Conservation (phyloP, 2,888 invertebrate species). For the Homarus gammarus region DNA sequence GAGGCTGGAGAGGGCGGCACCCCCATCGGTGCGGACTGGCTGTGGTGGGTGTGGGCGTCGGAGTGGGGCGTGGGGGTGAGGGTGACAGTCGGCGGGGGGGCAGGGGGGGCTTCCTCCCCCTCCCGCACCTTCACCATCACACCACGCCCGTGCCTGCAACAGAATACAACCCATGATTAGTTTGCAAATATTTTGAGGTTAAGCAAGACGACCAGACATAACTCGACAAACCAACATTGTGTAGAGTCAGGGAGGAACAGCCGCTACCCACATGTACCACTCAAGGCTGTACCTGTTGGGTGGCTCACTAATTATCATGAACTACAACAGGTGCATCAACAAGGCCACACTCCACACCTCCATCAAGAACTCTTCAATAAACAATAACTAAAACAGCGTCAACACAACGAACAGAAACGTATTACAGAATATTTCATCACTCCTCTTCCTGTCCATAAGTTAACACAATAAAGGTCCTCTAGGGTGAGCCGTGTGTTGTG, state of each 20-base stretch:
- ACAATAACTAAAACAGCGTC: too few relatives aligned
- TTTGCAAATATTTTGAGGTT: neutral
- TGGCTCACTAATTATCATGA: too few relatives aligned
- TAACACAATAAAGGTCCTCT: too few relatives aligned
- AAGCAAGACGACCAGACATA: neutral
- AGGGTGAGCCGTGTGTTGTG: too few relatives aligned
- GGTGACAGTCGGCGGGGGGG: constrained; percentile 60
- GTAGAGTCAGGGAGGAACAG: neutral
- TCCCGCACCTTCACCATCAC: constrained; percentile 59
- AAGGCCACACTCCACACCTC: too few relatives aligned
- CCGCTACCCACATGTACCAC: too few relatives aligned
- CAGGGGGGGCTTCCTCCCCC: constrained; percentile 49
- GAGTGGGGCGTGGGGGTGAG: constrained; percentile 58
- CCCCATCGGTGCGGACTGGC: constrained; percentile 32
- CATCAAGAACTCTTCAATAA: too few relatives aligned
- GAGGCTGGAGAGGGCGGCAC: constrained; percentile 54
- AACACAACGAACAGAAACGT: too few relatives aligned
- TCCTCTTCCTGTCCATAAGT: too few relatives aligned
- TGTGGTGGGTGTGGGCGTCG: constrained; percentile 16
- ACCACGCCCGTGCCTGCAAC: constrained; percentile 11
- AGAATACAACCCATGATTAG: neutral
- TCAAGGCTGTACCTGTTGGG: too few relatives aligned
- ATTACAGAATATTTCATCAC: too few relatives aligned
- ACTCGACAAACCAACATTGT: neutral
- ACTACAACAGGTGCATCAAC: too few relatives aligned